phyloP scores from a whole-genome alignment of 2,113 vertebrate species.

The Cranoglanis bouderius region DNA sequence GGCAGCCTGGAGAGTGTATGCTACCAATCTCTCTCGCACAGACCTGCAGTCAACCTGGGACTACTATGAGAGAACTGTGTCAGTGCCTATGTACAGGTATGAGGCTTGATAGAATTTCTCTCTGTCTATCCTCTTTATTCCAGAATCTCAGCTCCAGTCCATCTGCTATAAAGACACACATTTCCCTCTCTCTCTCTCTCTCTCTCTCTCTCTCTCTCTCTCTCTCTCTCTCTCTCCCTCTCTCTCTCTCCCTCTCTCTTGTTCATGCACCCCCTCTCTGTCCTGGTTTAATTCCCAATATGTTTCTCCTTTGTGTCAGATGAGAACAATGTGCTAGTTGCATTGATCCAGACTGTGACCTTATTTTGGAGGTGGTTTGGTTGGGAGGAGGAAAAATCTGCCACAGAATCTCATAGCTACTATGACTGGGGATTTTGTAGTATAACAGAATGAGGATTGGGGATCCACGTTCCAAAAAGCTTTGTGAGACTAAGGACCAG shows the following conservation, averaged over 20 bases:
- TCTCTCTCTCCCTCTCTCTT: constrained; percentile 9
- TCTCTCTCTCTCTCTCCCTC: constrained; percentile 27
- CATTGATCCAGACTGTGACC: constrained; percentile 35
- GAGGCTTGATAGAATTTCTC: not conserved
- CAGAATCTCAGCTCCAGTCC: not conserved
- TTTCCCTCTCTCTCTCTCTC: not conserved
- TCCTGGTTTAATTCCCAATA: constrained; percentile 3
- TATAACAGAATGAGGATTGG: not conserved
- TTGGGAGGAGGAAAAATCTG: not conserved
- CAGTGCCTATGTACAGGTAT: constrained; percentile 98
- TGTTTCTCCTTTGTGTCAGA: constrained; percentile 33
- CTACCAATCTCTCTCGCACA: constrained; percentile 88
- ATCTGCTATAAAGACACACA: not conserved
- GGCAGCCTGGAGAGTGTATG: constrained; percentile 97
- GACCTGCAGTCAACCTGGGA: constrained; percentile 96
- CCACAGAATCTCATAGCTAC: not conserved
- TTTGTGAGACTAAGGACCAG: not conserved
- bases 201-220: not conserved
- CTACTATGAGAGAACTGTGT: constrained; percentile 89
- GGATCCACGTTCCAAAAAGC: not conserved
- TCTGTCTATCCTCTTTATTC: not conserved
- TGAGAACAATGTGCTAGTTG: constrained; percentile 23
- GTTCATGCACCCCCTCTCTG: not conserved
- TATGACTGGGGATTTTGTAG: not conserved
- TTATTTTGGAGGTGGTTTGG: constrained; percentile 6